These are phyloP conservation scores for Vanessa cardui DNA, from an alignment of 2,888 invertebrate species.

Conservation along the genomic window DNA sequence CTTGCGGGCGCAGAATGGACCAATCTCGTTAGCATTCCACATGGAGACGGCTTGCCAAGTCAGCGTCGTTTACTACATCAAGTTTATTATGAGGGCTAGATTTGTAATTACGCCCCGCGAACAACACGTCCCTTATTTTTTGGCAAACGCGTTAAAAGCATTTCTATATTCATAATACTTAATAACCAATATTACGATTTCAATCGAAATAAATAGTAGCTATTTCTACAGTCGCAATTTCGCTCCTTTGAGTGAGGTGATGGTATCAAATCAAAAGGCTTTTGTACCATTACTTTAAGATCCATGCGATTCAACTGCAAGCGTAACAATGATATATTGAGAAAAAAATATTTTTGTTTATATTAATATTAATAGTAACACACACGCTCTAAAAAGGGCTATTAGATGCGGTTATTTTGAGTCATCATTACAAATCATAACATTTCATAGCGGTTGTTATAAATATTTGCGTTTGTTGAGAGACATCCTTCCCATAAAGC, in stretches of 20 bases:
- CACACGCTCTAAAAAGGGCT: background rate
- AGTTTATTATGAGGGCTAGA: constrained; percentile 50
- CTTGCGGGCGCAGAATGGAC: constrained; percentile 53
- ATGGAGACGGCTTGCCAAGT: constrained; percentile 55
- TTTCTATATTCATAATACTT: background rate
- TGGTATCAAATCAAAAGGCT: too few species aligned
- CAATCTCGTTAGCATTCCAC: constrained; percentile 63
- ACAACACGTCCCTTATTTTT: constrained; percentile 24
- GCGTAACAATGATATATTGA: too few species aligned
- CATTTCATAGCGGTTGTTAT: constrained; percentile 33
- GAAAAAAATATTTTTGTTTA: too few species aligned
- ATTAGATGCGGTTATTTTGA: constrained; percentile 18
- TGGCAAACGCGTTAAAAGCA: constrained; percentile 6
- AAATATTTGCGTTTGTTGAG: constrained; percentile 23
- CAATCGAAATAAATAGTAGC: too few species aligned
- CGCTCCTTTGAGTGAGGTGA: too few species aligned
- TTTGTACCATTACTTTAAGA: too few species aligned
- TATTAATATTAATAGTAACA: background rate
- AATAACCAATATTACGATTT: too few species aligned
- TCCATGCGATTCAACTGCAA: too few species aligned
- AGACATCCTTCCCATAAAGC: constrained; percentile 18
- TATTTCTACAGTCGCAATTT: too few species aligned
- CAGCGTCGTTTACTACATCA: constrained; percentile 45
- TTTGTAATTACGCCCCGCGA: constrained; percentile 42
- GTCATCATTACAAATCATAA: constrained; percentile 29